These are phyloP conservation scores for Myotis daubentonii DNA, from an alignment of 2,797 vertebrate genomes.

Conservation along the genomic window DNA sequence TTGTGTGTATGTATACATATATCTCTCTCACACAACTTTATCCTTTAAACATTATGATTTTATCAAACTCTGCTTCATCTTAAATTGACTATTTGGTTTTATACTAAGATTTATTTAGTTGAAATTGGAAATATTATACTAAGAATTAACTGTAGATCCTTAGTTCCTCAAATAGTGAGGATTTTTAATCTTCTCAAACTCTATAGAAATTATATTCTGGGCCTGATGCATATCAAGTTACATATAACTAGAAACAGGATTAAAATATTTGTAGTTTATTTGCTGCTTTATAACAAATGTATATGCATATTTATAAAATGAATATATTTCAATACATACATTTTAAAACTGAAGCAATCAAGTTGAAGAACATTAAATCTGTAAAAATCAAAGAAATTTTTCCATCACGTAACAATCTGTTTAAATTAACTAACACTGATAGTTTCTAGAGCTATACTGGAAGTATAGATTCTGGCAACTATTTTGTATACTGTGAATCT, in stretches of 20 bases:
- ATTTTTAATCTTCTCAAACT: slow-evolving; percentile 28
- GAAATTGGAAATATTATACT: slow-evolving; percentile 14
- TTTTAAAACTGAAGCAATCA: slow-evolving; percentile 18
- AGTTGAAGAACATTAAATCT: background rate
- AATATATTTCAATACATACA: background rate
- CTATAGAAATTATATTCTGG: background rate
- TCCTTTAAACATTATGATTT: background rate
- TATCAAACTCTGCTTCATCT: background rate
- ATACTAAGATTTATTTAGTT: background rate
- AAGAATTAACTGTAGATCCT: background rate
- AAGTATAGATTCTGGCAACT: background rate
- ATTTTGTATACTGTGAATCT: background rate
- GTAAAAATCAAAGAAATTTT: background rate
- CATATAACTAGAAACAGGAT: background rate
- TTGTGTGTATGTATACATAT: background rate
- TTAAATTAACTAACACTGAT: background rate
- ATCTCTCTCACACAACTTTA: background rate
- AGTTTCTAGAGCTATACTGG: background rate
- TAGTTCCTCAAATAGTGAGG: slow-evolving; percentile 16
- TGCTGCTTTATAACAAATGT: background rate
- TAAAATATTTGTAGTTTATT: background rate
- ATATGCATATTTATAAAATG: background rate
- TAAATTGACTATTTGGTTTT: background rate
- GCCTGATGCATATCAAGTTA: background rate
- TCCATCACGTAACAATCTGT: background rate